Evolutionary conservation across 2,888 invertebrate genomes (phyloP).

Genomic region (Eilema depressum): DNA sequence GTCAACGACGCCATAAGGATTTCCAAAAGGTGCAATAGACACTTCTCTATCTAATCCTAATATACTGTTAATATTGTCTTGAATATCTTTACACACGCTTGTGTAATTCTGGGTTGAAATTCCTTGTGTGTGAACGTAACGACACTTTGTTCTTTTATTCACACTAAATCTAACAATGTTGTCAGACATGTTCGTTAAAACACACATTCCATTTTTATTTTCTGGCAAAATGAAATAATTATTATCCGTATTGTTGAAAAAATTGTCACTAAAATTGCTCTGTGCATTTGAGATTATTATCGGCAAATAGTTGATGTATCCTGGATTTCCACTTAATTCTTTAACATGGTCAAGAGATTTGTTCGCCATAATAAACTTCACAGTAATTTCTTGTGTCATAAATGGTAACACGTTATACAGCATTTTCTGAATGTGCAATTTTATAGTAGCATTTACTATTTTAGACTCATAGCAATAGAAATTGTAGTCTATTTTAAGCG

Average conservation of each 20-base stretch:
- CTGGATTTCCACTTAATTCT: conserved; percentile 91
- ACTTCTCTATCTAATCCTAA: conserved; percentile 56
- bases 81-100: conserved; percentile 65
- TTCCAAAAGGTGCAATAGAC: conserved; percentile 72
- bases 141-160: conserved; percentile 81
- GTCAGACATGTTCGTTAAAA: conserved; percentile 64
- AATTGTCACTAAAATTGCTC: conserved; percentile 67
- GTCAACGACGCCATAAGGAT: conserved; percentile 66
- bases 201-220: conserved; percentile 79
- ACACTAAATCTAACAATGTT: conserved; percentile 79
- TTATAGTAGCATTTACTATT: conserved; percentile 71
- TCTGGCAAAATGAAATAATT: conserved; percentile 64
- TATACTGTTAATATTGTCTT: conserved; percentile 60
- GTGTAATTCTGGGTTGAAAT: conserved; percentile 54
- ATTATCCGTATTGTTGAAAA: conserved; percentile 61
- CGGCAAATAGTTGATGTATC: conserved; percentile 90
- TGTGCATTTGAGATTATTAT: conserved; percentile 79
- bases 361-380: conserved; percentile 70
- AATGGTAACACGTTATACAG: conserved; percentile 57
- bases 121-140: conserved; percentile 53
- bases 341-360: conserved; percentile 61
- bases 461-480: conserved; percentile 71
- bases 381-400: conserved; percentile 68
- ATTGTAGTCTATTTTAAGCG: conserved; percentile 68
- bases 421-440: conserved; percentile 61